Evolutionary conservation across 2,888 invertebrate genomes (phyloP).

Genomic region (Noctua janthina): DNA sequence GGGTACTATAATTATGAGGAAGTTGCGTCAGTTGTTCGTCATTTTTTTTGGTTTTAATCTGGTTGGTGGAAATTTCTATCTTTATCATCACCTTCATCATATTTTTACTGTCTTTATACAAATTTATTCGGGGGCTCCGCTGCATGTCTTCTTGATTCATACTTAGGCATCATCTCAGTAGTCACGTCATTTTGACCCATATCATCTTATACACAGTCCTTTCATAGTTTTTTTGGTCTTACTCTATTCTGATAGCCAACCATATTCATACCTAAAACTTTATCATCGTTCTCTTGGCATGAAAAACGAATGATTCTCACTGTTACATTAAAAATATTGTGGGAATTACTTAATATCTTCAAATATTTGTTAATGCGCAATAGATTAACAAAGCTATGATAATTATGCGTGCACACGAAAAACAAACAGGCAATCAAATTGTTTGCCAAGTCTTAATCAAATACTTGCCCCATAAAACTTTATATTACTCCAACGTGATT

Average conservation of each 20-base stretch:
- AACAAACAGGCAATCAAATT: slow-evolving; percentile 4
- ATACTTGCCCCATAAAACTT: slow-evolving; percentile 1
- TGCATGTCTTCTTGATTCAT: neutral
- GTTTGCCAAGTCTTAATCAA: slow-evolving; percentile 18
- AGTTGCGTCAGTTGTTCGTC: slow-evolving; percentile 8
- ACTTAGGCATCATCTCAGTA: neutral
- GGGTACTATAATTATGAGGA: slow-evolving; percentile 1
- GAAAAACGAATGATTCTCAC: neutral
- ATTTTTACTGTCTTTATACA: neutral
- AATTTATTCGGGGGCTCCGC: neutral
- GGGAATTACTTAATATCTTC: no score
- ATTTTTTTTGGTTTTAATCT: neutral
- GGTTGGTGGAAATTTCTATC: neutral
- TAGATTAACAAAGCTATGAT: neutral
- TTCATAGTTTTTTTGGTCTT: neutral
- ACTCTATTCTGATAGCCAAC: neutral
- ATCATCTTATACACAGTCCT: neutral
- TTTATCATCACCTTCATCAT: neutral
- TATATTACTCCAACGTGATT: slow-evolving; percentile 39
- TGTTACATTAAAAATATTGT: neutral
- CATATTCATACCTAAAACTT: neutral
- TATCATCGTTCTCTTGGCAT: neutral
- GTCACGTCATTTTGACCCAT: neutral
- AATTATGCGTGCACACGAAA: neutral
- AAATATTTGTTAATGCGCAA: neutral